Base-by-base conservation (phyloP, 1,140 invertebrate species). In the Tenebrio molitor region DNA sequence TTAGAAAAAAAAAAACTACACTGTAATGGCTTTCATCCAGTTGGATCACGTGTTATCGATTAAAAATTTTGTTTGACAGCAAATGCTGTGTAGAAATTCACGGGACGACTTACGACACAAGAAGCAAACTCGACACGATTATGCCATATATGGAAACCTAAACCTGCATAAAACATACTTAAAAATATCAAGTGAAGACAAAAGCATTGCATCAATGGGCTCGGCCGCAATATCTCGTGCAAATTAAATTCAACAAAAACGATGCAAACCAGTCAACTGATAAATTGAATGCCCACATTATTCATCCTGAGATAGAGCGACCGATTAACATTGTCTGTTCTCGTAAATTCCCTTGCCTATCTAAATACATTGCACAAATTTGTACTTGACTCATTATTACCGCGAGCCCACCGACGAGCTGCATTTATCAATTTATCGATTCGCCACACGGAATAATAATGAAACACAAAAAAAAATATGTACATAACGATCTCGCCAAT, bases 81-180 rank as follows among this genome's bases (percentile, higher is more conserved):
- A 21, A 19, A 50, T 50, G 15, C 21, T 50, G 12, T 65, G 62
- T 65, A 65, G 62, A 65, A 65, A 65, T 65, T 65, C 15, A n/a
- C 15, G 17, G 17, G 41, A 42, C 15, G n/a, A 62, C 33, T 65
- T 65, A 65, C 33, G 62, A 65, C 33, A 65, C 39, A 36, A 62
- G n/a, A 62, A 23, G n/a, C 12, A 29, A 23, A 65, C 25, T 65
- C 62, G 62, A 65, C 33, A 36, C 39, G 62, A 65, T 65, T 65
- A 65, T 65, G 19, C 62, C 62, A 39, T 68, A 44, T 68, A 62
- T 42, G 46, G 50, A 41, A 29, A 69, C 33, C 17, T 21, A 53
- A 36, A 46, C 44, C 17, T 50, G 44, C 44, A 50, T 50, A 50
- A 50, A 50, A 50, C 44, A 50, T 50, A 50, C 44, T 50, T 50